Evolutionary conservation across 2,113 vertebrate species (phyloP).

Genomic region (Seriola quinqueradiata): DNA sequence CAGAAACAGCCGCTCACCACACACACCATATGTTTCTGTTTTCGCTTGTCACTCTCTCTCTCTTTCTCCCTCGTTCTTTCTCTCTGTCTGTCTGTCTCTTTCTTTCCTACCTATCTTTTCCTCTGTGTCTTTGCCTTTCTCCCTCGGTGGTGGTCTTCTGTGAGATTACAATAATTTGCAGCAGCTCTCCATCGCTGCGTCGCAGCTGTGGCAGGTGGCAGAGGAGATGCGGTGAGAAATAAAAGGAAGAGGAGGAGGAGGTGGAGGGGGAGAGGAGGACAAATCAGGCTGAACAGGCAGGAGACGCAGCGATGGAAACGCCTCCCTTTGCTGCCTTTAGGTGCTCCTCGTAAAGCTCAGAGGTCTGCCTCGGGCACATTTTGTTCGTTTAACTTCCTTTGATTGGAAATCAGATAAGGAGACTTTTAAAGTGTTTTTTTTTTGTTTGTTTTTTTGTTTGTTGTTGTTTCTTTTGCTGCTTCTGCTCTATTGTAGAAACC

Average conservation of each 20-base stretch:
- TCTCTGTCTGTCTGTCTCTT: conserved; percentile 3
- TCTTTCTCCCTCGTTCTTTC: conserved; percentile 1
- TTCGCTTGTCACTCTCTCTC: conserved; percentile 41
- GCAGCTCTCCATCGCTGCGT: conserved; percentile 68
- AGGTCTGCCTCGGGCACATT: not conserved
- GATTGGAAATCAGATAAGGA: not conserved
- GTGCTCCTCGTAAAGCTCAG: conserved; percentile 44
- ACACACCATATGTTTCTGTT: conserved; percentile 74
- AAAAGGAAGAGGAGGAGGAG: conserved; percentile 49
- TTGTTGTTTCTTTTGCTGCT: too few relatives aligned
- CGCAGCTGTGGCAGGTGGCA: conserved; percentile 66
- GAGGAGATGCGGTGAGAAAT: conserved; percentile 65
- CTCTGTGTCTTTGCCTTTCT: not conserved
- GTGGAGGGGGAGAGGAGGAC: conserved; percentile 33
- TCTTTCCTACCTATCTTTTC: not conserved
- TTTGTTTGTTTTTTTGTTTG: too few relatives aligned
- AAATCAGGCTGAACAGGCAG: conserved; percentile 16
- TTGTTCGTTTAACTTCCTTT: not conserved
- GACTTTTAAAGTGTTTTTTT: not conserved
- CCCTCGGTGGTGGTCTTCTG: not conserved
- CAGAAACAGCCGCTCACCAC: conserved; percentile 45
- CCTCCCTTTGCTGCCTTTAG: conserved; percentile 75
- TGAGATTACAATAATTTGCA: conserved; percentile 8
- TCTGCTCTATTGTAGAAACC: too few relatives aligned
- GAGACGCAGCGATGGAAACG: conserved; percentile 65